Conservation (phyloP, 2,113 vertebrate genomes). For the Neotoma lepida region DNA sequence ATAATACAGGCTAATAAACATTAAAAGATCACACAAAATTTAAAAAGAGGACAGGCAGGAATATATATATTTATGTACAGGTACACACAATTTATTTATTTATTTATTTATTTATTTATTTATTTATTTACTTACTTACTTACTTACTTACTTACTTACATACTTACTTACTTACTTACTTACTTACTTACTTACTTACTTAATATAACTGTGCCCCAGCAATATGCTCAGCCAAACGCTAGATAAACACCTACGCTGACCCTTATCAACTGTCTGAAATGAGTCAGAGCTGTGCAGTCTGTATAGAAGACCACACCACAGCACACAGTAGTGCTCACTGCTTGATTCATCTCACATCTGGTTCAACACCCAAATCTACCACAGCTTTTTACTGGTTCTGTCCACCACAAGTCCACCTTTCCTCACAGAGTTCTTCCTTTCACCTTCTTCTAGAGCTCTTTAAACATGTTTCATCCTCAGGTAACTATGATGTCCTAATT, state of each 20-base stretch:
- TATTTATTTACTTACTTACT: neutral
- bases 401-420: neutral
- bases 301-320: neutral
- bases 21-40: neutral
- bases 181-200: neutral
- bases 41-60: neutral
- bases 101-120: neutral
- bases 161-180: neutral
- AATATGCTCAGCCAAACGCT: neutral
- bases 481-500: neutral
- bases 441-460: neutral
- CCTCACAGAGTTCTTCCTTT: conserved; percentile 31
- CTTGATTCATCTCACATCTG: neutral
- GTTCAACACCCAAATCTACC: neutral
- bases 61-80: neutral
- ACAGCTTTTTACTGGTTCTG: neutral
- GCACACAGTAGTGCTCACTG: neutral
- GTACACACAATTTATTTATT: neutral
- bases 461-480: neutral
- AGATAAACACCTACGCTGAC: neutral
- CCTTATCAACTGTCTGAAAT: conserved; percentile 1
- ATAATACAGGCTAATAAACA: neutral
- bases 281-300: neutral
- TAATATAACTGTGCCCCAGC: neutral
- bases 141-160: neutral